Percentiles rank a stretch among this genome's conserved stretches.
phyloP scores from a whole-genome alignment of 1,140 invertebrate species.

The Archegozetes longisetosus region DNA sequence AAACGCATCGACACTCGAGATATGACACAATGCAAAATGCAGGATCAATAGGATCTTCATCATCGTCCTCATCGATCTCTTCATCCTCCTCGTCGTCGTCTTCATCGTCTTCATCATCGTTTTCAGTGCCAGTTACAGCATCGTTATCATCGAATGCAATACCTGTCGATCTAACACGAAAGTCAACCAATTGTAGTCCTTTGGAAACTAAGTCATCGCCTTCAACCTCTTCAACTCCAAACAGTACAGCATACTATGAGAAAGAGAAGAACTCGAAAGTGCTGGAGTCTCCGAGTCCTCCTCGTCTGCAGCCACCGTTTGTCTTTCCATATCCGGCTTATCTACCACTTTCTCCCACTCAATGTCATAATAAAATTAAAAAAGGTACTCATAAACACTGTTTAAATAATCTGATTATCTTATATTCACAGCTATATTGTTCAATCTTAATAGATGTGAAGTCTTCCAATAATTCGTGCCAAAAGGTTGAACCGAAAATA shows the following conservation, averaged over 20 bases:
- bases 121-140: not conserved
- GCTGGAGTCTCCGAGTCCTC: not conserved
- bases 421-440: not conserved
- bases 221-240: not conserved
- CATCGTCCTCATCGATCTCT: constrained; percentile 26
- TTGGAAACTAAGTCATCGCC: not conserved
- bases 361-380: not conserved
- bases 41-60: not conserved
- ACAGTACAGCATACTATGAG: not conserved
- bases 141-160: not conserved
- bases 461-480: not conserved
- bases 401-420: too few species aligned
- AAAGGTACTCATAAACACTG: not conserved
- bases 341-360: not conserved
- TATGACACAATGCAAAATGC: not conserved
- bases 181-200: not conserved
- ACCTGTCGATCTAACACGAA: not conserved
- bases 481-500: not conserved
- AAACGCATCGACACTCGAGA: not conserved
- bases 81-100: not conserved
- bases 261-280: not conserved
- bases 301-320: not conserved
- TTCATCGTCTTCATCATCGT: not conserved
- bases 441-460: not conserved
- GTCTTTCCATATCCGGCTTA: not conserved